Base-by-base conservation (phyloP, 2,113 vertebrate genomes). In the Myrmecophaga tridactyla region DNA sequence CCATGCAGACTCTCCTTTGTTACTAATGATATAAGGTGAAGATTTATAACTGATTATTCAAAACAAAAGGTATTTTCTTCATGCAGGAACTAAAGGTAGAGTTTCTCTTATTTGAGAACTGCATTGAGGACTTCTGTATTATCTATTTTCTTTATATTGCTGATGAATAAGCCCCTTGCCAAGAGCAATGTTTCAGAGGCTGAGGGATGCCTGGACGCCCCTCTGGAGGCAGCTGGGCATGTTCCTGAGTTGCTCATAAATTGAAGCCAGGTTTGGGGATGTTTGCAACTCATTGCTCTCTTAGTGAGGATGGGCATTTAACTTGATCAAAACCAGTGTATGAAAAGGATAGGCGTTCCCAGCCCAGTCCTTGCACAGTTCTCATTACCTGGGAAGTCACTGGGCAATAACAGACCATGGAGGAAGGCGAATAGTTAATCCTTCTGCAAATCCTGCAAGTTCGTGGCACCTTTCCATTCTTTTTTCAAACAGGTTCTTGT, bases 381-480 rank as follows among this genome's bases (percentile, higher is more conserved):
- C 34, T 31, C 25, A 4, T 51, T 67, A 43, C 65, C 39, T 7
- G 15, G 34, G 25, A 77, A 85, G 56, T 56, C 36, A 1, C 56
- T 29, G 31, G 43, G 46, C 67, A 60, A 62, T 63, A 36, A 34
- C 6, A 17, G 65, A 36, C 41, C 12, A 4, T 0, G 8, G 69
- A 87, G 72, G 67, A 77, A 34, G 53, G 20, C 20, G 51, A 86
- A 17, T 27, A 9, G 70, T 73, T 92, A 95, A 81, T 76, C 85
- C 90, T 92, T 36, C 70, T 43, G 46, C 72, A 67, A 70, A 39
- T 69, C 4, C 1, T 43, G 34, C 43, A 4, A 29, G 69, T 43
- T 31, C 72, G 10, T 27, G 7, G 1, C 1, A 12, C 34, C 17
- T 92, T 73, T 83, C 6, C 34, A 62, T 48, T 58, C 48, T 90